Evolutionary conservation across 1,140 invertebrate species (phyloP).

Genomic region (Lepeophtheirus salmonis): DNA sequence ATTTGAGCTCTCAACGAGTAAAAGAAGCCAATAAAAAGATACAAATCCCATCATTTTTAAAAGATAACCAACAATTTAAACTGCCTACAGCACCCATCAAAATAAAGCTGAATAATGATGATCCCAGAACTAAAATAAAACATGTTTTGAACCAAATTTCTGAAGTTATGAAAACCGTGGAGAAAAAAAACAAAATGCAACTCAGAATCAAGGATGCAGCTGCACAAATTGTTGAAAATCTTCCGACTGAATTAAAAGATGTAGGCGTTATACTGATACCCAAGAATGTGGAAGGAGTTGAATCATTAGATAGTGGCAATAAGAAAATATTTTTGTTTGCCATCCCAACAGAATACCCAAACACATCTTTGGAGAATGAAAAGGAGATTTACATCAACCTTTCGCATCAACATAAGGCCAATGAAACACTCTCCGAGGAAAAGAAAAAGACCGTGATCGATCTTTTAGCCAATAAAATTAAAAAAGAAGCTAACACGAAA

Average conservation of each 20-base stretch:
- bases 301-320: not conserved
- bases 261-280: not conserved
- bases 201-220: not conserved
- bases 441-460: not conserved
- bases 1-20: not conserved
- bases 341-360: not conserved
- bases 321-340: not conserved
- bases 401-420: too few relatives aligned
- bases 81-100: not conserved
- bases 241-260: not conserved
- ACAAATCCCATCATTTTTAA: not conserved
- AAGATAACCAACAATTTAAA: not conserved
- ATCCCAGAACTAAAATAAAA: not conserved
- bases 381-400: not conserved
- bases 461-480: not conserved
- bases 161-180: not conserved
- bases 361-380: not conserved
- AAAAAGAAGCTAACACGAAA: not conserved
- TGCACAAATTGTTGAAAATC: not conserved
- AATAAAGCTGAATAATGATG: not conserved
- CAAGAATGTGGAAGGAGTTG: not conserved
- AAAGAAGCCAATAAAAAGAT: not conserved
- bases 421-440: not conserved
- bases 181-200: not conserved
- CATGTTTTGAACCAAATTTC: not conserved